phyloP scores from a whole-genome alignment of 2,113 vertebrate genomes.

The Tragelaphus strepsiceros region DNA sequence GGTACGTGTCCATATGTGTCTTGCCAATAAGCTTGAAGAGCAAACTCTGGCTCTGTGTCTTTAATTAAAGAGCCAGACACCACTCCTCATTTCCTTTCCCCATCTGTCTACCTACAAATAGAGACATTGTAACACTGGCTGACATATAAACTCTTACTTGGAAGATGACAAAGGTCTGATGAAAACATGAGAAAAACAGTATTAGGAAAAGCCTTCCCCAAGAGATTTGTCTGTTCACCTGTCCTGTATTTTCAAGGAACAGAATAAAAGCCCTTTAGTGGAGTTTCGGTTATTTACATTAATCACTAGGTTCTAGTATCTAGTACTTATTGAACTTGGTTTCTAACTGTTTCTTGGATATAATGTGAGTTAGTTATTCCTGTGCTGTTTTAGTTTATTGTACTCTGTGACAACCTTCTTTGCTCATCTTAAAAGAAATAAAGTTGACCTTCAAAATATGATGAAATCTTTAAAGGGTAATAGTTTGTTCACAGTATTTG shows the following conservation, averaged over 20 bases:
- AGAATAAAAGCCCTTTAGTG: conserved; percentile 13
- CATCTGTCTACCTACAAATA: conserved; percentile 78
- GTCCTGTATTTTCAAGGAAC: conserved; percentile 40
- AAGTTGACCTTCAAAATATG: neutral
- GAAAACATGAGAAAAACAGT: conserved; percentile 48
- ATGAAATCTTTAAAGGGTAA: neutral
- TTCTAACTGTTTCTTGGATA: conserved; percentile 7
- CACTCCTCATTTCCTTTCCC: conserved; percentile 72
- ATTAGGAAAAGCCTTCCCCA: neutral
- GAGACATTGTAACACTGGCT: conserved; percentile 66
- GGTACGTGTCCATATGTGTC: neutral
- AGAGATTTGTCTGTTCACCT: conserved; percentile 50
- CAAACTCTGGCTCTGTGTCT: conserved; percentile 69
- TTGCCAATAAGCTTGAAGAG: conserved; percentile 71
- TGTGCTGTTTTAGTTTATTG: neutral
- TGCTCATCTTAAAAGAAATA: neutral
- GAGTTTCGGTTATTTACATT: neutral
- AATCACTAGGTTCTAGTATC: neutral
- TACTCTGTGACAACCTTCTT: neutral
- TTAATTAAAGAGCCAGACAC: conserved; percentile 80
- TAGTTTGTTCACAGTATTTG: neutral
- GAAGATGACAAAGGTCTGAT: conserved; percentile 59
- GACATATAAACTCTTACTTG: conserved; percentile 67
- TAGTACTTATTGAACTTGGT: neutral
- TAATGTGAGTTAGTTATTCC: neutral